A percentile compares a stretch with the other conserved stretches of the same genome.
Conservation (phyloP, 30 jellyfish, hydroid and myxozoan species). For the Mastigias papua region DNA sequence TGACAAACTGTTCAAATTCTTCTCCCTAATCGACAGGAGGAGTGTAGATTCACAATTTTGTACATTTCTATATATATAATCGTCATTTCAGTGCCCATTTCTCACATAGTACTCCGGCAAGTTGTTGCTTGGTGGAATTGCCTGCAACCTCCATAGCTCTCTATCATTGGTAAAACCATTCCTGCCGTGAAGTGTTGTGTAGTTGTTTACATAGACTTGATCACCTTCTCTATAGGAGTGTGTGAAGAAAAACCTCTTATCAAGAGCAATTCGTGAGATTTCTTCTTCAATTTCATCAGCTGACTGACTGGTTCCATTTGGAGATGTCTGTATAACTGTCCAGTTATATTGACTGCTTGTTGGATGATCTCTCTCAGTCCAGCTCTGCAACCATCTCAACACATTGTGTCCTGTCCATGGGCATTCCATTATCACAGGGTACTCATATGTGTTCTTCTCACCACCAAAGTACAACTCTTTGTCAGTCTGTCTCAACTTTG, state of each 20-base stretch:
- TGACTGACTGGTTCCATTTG: neutral
- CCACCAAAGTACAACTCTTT: constrained; percentile 67
- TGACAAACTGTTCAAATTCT: too few relatives aligned
- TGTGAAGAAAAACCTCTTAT: constrained; percentile 45
- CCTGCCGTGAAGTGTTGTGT: constrained; percentile 64
- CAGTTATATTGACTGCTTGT: constrained; percentile 38
- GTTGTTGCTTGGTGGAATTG: constrained; percentile 55
- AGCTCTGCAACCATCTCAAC: constrained; percentile 58
- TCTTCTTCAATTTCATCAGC: constrained; percentile 47
- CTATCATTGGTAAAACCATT: constrained; percentile 26
- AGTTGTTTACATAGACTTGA: constrained; percentile 59
- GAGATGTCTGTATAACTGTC: constrained; percentile 2
- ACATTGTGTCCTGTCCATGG: constrained; percentile 67
- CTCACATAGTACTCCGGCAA: constrained; percentile 22
- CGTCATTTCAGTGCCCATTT: neutral
- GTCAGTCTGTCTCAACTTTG: neutral
- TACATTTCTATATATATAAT: neutral
- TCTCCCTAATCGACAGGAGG: too few relatives aligned
- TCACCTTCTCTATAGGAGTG: constrained; percentile 61
- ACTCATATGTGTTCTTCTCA: constrained; percentile 21
- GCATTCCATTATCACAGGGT: constrained; percentile 50
- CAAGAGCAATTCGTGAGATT: constrained; percentile 16
- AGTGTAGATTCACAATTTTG: neutral
- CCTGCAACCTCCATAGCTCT: constrained; percentile 70
- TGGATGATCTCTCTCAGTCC: constrained; percentile 50